Conservation (phyloP, 2,113 vertebrate species). For the Dissostichus mawsoni region DNA sequence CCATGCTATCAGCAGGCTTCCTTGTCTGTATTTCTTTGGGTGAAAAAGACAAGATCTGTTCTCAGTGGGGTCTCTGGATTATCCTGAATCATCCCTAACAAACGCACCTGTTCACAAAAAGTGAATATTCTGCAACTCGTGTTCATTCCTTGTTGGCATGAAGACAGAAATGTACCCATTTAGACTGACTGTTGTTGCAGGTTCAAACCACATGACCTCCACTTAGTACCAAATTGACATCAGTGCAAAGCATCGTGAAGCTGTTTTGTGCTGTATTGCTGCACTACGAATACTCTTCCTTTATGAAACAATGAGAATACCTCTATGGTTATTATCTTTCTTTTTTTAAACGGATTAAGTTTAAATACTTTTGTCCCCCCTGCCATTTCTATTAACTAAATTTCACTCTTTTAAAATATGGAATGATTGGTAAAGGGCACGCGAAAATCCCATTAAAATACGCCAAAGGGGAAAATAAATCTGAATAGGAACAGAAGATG, state of each 20-base stretch:
- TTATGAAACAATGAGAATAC: constrained; percentile 12
- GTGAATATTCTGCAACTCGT: neutral
- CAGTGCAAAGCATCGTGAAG: neutral
- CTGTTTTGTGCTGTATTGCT: constrained; percentile 4
- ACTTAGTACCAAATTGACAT: neutral
- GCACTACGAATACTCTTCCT: neutral
- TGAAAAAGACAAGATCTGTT: neutral
- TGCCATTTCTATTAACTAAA: constrained; percentile 19
- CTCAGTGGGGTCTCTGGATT: neutral
- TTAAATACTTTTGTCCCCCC: constrained; percentile 23
- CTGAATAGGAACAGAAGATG: constrained; percentile 41
- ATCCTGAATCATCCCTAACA: neutral
- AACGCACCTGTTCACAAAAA: neutral
- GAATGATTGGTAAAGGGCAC: constrained; percentile 35
- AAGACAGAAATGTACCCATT: neutral
- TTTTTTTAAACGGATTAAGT: constrained; percentile 25
- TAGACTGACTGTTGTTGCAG: neutral
- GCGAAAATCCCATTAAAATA: constrained; percentile 54
- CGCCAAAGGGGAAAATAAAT: constrained; percentile 37
- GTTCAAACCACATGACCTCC: neutral
- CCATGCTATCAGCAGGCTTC: neutral
- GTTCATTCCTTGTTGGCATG: neutral
- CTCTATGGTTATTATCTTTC: constrained; percentile 9
- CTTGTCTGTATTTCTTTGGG: neutral
- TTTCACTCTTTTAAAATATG: constrained; percentile 25